Evolutionary conservation across 2,888 invertebrate genomes (phyloP).

Genomic region (Osedax frankpressi): DNA sequence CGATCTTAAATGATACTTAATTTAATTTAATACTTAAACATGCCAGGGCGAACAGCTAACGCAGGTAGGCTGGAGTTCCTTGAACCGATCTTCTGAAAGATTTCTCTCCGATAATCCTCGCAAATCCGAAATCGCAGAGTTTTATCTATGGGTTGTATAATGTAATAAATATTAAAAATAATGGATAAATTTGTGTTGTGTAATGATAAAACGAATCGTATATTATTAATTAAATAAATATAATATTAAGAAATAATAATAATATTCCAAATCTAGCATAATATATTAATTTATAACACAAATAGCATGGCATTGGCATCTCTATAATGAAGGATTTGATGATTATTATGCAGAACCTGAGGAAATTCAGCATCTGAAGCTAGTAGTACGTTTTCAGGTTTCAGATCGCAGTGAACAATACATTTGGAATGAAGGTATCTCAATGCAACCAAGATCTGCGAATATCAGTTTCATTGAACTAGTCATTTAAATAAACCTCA

Average conservation of each 20-base stretch:
- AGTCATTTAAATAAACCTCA: too few relatives aligned
- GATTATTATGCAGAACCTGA: too few relatives aligned
- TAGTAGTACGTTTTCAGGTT: slow-evolving; percentile 88
- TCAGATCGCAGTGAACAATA: slow-evolving; percentile 76
- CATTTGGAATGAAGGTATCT: slow-evolving; percentile 94
- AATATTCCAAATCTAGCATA: too few relatives aligned
- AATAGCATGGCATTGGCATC: too few relatives aligned
- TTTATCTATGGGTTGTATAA: too few relatives aligned
- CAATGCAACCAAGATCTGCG: slow-evolving; percentile 81
- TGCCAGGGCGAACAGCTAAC: slow-evolving; percentile 50
- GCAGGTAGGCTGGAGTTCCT: slow-evolving; percentile 94
- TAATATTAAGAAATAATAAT: too few relatives aligned
- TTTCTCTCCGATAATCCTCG: slow-evolving; percentile 94
- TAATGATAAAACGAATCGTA: too few relatives aligned
- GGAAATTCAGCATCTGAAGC: slow-evolving; percentile 82
- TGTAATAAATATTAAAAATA: too few relatives aligned
- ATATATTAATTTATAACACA: too few relatives aligned
- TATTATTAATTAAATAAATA: too few relatives aligned
- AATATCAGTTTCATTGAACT: too few relatives aligned
- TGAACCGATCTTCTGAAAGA: slow-evolving; percentile 92
- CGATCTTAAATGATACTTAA: background rate
- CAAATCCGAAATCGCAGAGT: slow-evolving; percentile 97
- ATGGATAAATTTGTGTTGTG: too few relatives aligned
- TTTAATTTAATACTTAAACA: background rate
- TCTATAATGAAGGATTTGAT: background rate